These are phyloP conservation scores for Psococerastis gibbosa DNA, from an alignment of 2,888 invertebrate species.

Conservation along the genomic window DNA sequence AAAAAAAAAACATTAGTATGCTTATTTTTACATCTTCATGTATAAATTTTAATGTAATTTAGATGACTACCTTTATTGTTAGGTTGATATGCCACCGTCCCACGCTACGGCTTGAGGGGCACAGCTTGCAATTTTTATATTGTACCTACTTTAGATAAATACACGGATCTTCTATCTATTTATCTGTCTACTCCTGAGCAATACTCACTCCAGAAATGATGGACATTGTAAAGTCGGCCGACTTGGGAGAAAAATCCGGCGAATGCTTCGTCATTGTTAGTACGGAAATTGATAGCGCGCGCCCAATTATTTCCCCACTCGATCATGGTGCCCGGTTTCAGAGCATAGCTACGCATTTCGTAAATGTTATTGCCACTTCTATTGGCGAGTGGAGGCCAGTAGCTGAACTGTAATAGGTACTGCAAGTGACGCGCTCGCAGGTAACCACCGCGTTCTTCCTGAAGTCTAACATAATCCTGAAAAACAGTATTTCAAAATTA, in stretches of 20 bases:
- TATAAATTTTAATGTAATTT: no score
- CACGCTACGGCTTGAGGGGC: no score
- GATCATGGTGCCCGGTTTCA: constrained; percentile 98
- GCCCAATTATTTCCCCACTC: constrained; percentile 99
- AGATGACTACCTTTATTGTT: no score
- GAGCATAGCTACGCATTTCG: constrained; percentile 78
- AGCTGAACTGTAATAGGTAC: constrained; percentile 88
- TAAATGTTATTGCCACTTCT: constrained; percentile 66
- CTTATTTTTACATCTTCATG: no score
- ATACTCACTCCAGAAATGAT: constrained; percentile 96
- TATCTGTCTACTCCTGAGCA: constrained; percentile 2
- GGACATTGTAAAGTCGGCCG: constrained; percentile 89
- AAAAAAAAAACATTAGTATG: no score
- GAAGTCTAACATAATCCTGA: constrained; percentile 50
- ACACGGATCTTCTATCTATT: no score
- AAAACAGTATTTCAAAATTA: no score
- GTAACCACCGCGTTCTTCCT: constrained; percentile 55
- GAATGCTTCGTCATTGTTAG: constrained; percentile 85
- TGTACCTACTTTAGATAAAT: constrained; percentile 9
- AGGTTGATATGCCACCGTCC: no score
- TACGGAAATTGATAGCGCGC: constrained; percentile 74
- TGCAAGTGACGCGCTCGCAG: constrained; percentile 78
- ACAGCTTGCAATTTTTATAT: neutral
- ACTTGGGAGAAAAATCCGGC: constrained; percentile 97
- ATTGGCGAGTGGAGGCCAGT: constrained; percentile 75